A percentile compares a stretch with the other conserved stretches of the same genome.
Conservation (phyloP, 2,797 vertebrate species). For the Epinephelus coioides region DNA sequence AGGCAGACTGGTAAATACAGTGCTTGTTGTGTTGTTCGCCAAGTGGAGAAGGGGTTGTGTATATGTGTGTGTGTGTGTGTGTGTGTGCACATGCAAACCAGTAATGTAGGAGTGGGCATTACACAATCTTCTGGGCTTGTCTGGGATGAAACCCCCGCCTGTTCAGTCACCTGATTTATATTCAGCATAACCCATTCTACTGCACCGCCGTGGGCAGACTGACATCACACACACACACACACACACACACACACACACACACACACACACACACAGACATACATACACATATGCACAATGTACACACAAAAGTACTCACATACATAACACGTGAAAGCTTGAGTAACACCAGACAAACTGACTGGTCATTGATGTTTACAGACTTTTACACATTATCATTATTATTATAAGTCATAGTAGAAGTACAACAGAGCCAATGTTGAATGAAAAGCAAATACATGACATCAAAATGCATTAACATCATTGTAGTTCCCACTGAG, state of each 20-base stretch:
- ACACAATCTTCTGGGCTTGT: constrained; percentile 82
- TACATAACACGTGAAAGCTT: constrained; percentile 37
- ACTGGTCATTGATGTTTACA: constrained; percentile 19
- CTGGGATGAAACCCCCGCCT: constrained; percentile 81
- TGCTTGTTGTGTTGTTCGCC: constrained; percentile 71
- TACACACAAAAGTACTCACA: constrained; percentile 32
- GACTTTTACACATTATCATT: not conserved
- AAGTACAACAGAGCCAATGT: not conserved
- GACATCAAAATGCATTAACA: constrained; percentile 37
- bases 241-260: constrained; percentile 39
- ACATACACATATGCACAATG: constrained; percentile 43
- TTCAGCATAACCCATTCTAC: constrained; percentile 83
- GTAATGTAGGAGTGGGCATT: constrained; percentile 81
- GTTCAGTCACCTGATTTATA: constrained; percentile 90
- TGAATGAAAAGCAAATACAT: constrained; percentile 9
- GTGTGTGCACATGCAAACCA: constrained; percentile 58
- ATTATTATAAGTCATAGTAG: not conserved
- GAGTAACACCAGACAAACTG: constrained; percentile 31
- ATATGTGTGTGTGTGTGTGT: constrained; percentile 47
- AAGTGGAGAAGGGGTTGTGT: constrained; percentile 63
- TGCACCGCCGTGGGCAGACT: constrained; percentile 82
- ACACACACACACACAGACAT: constrained; percentile 47
- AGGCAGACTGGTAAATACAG: constrained; percentile 67
- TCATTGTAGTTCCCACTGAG: constrained; percentile 24
- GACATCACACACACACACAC: constrained; percentile 56